Conservation (phyloP, 2,113 vertebrate genomes). For the Cottus gobio region DNA sequence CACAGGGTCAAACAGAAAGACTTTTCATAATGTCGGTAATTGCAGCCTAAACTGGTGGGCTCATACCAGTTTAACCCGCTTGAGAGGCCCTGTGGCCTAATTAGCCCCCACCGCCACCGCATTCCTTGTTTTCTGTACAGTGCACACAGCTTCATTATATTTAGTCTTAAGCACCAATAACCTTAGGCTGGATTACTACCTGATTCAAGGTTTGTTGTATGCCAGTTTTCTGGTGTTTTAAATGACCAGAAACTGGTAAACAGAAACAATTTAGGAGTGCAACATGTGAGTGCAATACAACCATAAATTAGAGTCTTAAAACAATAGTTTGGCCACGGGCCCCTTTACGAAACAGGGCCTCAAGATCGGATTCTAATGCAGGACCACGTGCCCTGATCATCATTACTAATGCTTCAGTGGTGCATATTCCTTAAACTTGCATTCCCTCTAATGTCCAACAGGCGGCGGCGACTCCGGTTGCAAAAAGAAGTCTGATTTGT, state of each 20-base stretch:
- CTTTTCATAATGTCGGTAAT: not conserved
- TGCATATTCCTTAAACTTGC: not conserved
- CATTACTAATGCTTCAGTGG: not conserved
- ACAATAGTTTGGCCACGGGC: too few relatives aligned
- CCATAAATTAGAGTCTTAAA: too few relatives aligned
- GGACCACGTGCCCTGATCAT: not conserved
- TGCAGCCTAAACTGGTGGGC: not conserved
- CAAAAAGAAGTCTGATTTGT: not conserved
- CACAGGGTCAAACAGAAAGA: not conserved
- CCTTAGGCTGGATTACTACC: not conserved
- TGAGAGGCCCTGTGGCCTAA: not conserved
- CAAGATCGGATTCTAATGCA: not conserved
- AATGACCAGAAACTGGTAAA: not conserved
- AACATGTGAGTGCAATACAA: not conserved
- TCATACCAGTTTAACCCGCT: not conserved
- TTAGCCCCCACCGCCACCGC: not conserved
- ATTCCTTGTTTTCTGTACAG: slow-evolving; percentile 19
- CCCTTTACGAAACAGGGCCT: not conserved
- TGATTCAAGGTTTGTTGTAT: not conserved
- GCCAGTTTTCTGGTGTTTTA: not conserved
- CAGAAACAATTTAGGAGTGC: not conserved
- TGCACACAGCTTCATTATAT: slow-evolving; percentile 5
- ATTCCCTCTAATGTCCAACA: not conserved
- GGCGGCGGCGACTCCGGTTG: not conserved
- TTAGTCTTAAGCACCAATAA: not conserved